Percentiles rank a stretch among this genome's conserved stretches.
Conservation (phyloP, 2,113 vertebrate genomes). For the Edolisoma coerulescens region DNA sequence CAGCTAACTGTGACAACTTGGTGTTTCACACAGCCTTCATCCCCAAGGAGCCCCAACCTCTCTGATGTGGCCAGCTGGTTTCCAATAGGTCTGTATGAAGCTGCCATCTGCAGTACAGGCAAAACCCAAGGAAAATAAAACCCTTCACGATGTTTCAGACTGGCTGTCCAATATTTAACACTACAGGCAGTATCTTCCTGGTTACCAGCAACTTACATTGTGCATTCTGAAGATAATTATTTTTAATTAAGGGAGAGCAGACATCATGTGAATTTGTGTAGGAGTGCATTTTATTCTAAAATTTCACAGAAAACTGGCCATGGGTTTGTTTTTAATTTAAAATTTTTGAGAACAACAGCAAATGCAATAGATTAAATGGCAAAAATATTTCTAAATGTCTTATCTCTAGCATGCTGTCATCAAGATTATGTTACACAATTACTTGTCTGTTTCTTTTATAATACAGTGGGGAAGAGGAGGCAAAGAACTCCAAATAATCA, state of each 20-base stretch:
- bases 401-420: background rate
- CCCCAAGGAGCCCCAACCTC: background rate
- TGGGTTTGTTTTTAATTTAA: background rate
- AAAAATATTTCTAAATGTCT: background rate
- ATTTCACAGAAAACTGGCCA: background rate
- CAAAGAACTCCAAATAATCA: background rate
- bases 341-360: background rate
- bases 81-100: background rate
- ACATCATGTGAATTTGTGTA: background rate
- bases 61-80: background rate
- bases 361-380: background rate
- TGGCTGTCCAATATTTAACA: background rate
- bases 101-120: background rate
- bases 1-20: background rate
- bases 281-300: background rate
- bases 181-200: background rate
- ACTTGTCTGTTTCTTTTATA: background rate
- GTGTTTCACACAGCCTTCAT: background rate
- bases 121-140: background rate
- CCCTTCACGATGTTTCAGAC: background rate
- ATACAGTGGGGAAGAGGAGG: background rate
- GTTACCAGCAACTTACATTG: background rate
- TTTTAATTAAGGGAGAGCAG: background rate
- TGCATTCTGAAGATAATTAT: background rate
- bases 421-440: background rate